Evolutionary conservation across 1,140 invertebrate genomes (phyloP), one percentile per base, ranked within the genome.

Genomic region (Microplitis demolitor): DNA sequence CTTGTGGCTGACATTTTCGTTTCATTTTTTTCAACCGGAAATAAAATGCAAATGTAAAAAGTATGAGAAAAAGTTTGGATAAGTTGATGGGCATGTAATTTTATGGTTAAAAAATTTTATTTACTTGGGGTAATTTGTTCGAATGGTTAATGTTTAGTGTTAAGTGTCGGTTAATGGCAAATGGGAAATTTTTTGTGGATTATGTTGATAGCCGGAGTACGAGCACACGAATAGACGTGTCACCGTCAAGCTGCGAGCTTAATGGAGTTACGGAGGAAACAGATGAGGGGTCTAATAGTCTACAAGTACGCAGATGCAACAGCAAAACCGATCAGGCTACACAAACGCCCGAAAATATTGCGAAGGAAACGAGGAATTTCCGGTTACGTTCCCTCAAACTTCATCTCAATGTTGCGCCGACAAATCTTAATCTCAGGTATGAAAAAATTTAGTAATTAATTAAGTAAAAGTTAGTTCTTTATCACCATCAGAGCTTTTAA

Each of bases 281-380:
- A 79, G 67, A 74, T 78, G 75, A 78, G 77, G 78, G 77, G 75
- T 68, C 74, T 60, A 78, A 56, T 76, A 78, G 35, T 80, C 78
- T 63, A 75, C 79, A 0, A 74, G 80, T 50, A 80, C 79, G 79
- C 74, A 45, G 39, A 5, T 45, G 39, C 5, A 45, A 9, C 39
- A 77, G 81, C 53, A 86, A 88, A 73, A 87, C 81, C 67, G 91
- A 92, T 80, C 90, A 91, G 69, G 88, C 89, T 4, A 92, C 91
- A 33, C 91, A 92, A 82, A 93, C 92, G 2, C 91, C 91, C 0
- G 89, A 90, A n/a, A 91, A 90, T 78, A 92, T 93, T 58, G 88
- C 89, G 0, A 87, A 87, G 3, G 92, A 93, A 78, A 91, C 91
- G 5, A 86, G 91, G 54, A 90, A 92, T 76, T 90, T 89, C 62